Percentiles rank a stretch among this genome's conserved stretches.
phyloP scores from a whole-genome alignment of 1,140 invertebrate genomes.

The Proctacanthus coquilletti region DNA sequence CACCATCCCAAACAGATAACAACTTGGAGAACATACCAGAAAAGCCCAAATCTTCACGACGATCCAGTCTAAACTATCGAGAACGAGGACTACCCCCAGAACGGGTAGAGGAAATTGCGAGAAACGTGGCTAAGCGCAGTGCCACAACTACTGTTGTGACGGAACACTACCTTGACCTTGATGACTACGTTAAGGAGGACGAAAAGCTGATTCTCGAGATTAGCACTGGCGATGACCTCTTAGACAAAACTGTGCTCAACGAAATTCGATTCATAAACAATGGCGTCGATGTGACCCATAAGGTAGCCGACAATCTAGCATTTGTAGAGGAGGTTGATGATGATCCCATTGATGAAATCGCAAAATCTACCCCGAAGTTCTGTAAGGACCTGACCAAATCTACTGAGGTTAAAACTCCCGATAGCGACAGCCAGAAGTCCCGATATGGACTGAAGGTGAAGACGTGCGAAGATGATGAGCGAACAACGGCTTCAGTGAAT shows the following conservation, averaged over 20 bases:
- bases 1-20: not conserved
- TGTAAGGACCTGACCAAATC: no score
- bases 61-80: not conserved
- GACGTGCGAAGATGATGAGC: conserved; percentile 23
- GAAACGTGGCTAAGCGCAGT: no score
- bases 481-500: conserved; percentile 26
- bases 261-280: conserved; percentile 28
- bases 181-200: no score
- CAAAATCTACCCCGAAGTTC: no score
- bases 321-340: conserved; percentile 4
- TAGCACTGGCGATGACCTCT: conserved; percentile 18
- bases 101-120: not conserved
- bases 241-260: conserved; percentile 21
- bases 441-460: no score
- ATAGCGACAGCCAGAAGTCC: no score
- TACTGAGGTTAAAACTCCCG: no score
- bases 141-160: no score
- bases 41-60: not conserved
- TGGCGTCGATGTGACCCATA: conserved; percentile 28
- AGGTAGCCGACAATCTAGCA: no score
- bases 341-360: not conserved
- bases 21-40: not conserved
- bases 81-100: not conserved
- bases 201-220: conserved; percentile 24
- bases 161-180: no score